Evolutionary conservation across 2,888 invertebrate species (phyloP).

Genomic region (Germaria angustata): DNA sequence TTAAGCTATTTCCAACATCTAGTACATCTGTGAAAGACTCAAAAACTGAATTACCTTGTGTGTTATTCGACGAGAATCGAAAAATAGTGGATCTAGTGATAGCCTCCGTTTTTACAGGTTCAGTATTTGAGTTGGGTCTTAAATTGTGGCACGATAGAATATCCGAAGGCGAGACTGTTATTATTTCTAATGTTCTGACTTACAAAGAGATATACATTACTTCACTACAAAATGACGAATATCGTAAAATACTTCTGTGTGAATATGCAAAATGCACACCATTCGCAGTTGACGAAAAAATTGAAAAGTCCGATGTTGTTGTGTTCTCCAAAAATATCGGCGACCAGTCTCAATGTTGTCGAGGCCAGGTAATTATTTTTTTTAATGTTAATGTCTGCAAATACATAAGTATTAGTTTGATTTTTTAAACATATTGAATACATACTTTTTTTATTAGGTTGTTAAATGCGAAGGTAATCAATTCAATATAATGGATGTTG

Average conservation of each 20-base stretch:
- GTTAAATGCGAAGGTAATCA: slow-evolving; percentile 9
- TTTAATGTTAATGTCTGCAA: no score
- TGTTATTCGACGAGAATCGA: slow-evolving; percentile 41
- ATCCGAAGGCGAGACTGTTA: slow-evolving; percentile 58
- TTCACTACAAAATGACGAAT: slow-evolving; percentile 55
- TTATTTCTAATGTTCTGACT: slow-evolving; percentile 63
- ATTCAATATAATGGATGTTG: slow-evolving; percentile 67
- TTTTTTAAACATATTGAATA: background rate
- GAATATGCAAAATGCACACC: slow-evolving; percentile 64
- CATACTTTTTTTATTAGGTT: slow-evolving; percentile 28
- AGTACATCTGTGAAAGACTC: slow-evolving; percentile 21
- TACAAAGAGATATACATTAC: slow-evolving; percentile 69
- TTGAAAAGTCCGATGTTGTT: slow-evolving; percentile 63
- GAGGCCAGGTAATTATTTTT: slow-evolving; percentile 45
- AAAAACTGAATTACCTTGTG: slow-evolving; percentile 46
- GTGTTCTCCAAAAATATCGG: slow-evolving; percentile 15
- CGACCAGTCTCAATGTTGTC: background rate
- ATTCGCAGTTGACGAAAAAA: slow-evolving; percentile 11
- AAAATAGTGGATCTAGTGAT: slow-evolving; percentile 66
- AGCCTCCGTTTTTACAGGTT: slow-evolving; percentile 66
- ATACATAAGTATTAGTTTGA: no score
- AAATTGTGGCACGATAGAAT: slow-evolving; percentile 68
- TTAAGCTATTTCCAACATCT: slow-evolving; percentile 44
- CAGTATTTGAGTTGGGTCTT: slow-evolving; percentile 54
- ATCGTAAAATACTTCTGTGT: slow-evolving; percentile 61